These are phyloP conservation scores for Synanthedon myopaeformis DNA, from an alignment of 2,888 invertebrate species.

Conservation along the genomic window DNA sequence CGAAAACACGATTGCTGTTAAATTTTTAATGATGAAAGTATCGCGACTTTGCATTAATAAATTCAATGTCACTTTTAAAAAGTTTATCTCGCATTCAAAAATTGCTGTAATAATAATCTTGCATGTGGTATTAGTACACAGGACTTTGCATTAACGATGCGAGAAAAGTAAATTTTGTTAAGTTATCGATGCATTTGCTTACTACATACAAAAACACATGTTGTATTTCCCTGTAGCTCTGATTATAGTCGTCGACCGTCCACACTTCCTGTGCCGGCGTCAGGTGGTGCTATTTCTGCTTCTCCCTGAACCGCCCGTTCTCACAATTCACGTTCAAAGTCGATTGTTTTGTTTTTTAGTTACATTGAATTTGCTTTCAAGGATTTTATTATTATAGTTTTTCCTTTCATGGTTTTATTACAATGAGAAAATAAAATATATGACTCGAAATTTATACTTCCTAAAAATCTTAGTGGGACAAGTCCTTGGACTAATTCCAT, in stretches of 20 bases:
- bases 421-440: background rate
- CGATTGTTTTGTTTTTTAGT: conserved; percentile 23
- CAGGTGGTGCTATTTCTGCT: conserved; percentile 57
- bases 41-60: background rate
- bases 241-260: conserved; percentile 19
- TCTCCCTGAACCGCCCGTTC: conserved; percentile 45
- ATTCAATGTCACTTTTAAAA: background rate
- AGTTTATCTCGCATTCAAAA: background rate
- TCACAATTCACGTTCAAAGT: conserved; percentile 56
- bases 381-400: conserved; percentile 1
- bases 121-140: too few species aligned
- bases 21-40: background rate
- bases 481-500: conserved; percentile 34
- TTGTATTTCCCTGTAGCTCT: background rate
- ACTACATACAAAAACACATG: too few species aligned
- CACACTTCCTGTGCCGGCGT: conserved; percentile 49
- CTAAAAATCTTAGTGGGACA: background rate
- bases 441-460: background rate
- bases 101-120: too few species aligned
- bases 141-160: too few species aligned
- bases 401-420: background rate
- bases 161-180: too few species aligned
- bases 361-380: conserved; percentile 14
- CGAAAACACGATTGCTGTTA: background rate
- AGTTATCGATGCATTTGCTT: too few species aligned